Evolutionary conservation across 2,797 vertebrate species (phyloP), one percentile per base, ranked within the genome.

Genomic region (Siniperca undulata): DNA sequence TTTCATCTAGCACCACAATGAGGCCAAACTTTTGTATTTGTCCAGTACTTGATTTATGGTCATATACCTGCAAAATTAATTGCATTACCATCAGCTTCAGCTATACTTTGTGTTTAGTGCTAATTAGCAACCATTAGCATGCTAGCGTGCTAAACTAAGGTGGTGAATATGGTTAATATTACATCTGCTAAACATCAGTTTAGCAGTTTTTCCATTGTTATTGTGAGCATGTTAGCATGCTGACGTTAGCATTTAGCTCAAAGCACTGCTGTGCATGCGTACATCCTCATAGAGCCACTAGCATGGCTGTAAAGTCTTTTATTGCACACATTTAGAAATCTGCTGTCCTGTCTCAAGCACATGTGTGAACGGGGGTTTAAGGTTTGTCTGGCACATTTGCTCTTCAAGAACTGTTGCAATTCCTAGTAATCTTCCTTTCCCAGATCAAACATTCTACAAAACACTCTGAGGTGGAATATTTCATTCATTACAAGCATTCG

Each of bases 401-500:
- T 71, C 22, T 74, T 66, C 13, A 78, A 62, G 42, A 82, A 52
- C n/a, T 50, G 12, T 52, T 70, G 58, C 40, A 61, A 34, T 69
- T 78, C 59, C 36, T 50, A 50, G 46, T 73, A 59, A 82, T 84
- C 60, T 77, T 74, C 3, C 44, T 62, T 30, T 46, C 22, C 0
- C 1, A 34, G 52, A 77, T 80, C 17, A 81, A 80, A 81, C 44
- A 40, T 40, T 50, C n/a, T 46, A 38, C 46, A 27, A 68, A 68
- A 75, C 24, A 74, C 62, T 77, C 58, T 8, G 56, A 67, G 34
- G 52, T 70, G 20, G 36, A 74, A 85, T 86, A 64, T 77, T 82
- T 82, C 56, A 88, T 81, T 86, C 38, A 89, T 78, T 78, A 71
- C 42, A 74, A 74, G 62, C 50, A 75, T 72, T 71, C 59, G 12